These are phyloP conservation scores for Aplysia californica DNA, from an alignment of 1,140 invertebrate species.

Conservation along the genomic window DNA sequence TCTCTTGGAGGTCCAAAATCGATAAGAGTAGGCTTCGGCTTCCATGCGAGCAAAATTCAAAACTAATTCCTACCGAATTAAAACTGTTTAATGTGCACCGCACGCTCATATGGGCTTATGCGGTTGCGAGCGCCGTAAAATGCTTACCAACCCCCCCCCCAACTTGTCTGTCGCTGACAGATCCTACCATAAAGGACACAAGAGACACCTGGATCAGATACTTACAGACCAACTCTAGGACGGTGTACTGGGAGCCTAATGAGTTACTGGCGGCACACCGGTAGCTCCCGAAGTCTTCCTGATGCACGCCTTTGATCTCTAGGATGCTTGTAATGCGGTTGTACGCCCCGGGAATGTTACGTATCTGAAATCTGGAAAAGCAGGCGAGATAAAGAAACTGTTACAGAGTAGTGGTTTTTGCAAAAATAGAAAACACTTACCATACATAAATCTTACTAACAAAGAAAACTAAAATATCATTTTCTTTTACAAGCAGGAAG, in stretches of 20 bases:
- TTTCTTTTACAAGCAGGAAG: neutral
- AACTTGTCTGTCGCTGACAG: neutral
- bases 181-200: neutral
- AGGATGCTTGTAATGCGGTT: slow-evolving; percentile 51
- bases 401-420: no score
- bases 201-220: neutral
- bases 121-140: no score
- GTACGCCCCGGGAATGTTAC: slow-evolving; percentile 47
- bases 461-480: neutral
- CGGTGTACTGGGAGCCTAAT: slow-evolving; percentile 33
- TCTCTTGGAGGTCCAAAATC: no score
- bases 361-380: slow-evolving; percentile 28
- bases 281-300: slow-evolving; percentile 40
- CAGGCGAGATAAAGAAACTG: no score
- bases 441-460: neutral
- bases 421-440: neutral
- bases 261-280: slow-evolving; percentile 40
- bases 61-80: no score
- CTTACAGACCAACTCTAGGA: slow-evolving; percentile 42
- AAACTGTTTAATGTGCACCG: no score
- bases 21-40: no score
- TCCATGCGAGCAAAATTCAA: no score
- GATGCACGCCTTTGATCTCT: slow-evolving; percentile 38
- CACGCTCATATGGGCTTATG: no score
- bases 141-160: no score